These are phyloP conservation scores for Phragmatobia fuliginosa DNA, from an alignment of 2,888 invertebrate genomes.

Conservation along the genomic window DNA sequence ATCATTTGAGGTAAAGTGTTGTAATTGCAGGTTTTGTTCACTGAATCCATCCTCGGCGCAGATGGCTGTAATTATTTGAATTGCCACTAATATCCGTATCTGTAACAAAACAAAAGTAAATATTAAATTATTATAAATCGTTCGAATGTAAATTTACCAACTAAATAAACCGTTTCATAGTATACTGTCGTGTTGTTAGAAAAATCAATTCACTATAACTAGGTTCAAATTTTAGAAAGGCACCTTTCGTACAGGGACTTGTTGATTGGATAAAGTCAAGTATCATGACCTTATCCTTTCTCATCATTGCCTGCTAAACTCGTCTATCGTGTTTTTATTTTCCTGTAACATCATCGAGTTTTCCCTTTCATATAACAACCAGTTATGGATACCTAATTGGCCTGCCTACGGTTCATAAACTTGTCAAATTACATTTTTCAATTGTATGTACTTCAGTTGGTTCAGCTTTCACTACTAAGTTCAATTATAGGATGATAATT, in stretches of 20 bases:
- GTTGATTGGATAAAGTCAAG: constrained; percentile 5
- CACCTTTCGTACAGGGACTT: constrained; percentile 34
- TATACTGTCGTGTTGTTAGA: constrained; percentile 36
- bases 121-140: not conserved
- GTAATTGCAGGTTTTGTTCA: constrained; percentile 73
- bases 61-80: constrained; percentile 64
- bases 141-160: not conserved
- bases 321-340: constrained; percentile 49
- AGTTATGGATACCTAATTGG: constrained; percentile 41
- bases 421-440: constrained; percentile 38
- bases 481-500: constrained; percentile 29
- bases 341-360: constrained; percentile 44
- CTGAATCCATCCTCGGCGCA: constrained; percentile 78
- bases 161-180: constrained; percentile 23
- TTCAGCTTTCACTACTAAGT: constrained; percentile 41
- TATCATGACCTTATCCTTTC: constrained; percentile 45
- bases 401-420: constrained; percentile 35
- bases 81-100: constrained; percentile 81
- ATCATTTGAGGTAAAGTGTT: constrained; percentile 71
- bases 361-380: constrained; percentile 62
- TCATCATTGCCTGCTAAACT: constrained; percentile 35
- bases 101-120: constrained; percentile 65
- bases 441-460: not conserved
- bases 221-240: constrained; percentile 48
- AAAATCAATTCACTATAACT: constrained; percentile 34